Conservation (phyloP, 2,113 vertebrate genomes). For the Diphyllodes magnificus region DNA sequence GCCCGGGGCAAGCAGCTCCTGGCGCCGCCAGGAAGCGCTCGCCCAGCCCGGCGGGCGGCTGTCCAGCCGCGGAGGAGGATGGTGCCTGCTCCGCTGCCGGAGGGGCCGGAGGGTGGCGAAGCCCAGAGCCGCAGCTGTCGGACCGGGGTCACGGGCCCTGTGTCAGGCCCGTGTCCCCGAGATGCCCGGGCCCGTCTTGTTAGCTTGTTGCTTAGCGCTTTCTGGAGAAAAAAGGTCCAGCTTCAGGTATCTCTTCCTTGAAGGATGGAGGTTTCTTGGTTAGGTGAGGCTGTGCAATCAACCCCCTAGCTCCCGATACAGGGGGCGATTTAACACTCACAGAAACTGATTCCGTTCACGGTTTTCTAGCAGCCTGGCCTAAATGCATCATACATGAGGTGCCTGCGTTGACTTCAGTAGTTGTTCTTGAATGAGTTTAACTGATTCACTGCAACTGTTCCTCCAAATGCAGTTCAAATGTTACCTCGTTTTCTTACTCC, state of each 20-base stretch:
- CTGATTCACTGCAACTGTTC: neutral
- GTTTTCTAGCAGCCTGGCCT: neutral
- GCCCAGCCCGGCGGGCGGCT: neutral
- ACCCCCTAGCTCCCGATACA: accelerated
- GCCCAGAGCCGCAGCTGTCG: neutral
- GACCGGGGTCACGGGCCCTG: accelerated
- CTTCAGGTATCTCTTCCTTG: neutral
- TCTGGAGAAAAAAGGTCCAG: accelerated
- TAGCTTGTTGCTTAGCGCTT: accelerated
- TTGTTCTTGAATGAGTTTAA: neutral
- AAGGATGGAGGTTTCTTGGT: neutral
- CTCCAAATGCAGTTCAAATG: accelerated
- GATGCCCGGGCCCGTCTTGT: accelerated
- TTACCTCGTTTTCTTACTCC: neutral
- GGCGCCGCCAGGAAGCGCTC: neutral
- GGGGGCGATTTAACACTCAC: accelerated
- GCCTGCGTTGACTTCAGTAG: neutral
- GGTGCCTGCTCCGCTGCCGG: neutral
- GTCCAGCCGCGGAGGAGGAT: neutral
- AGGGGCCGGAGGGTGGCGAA: neutral
- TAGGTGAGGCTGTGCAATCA: neutral
- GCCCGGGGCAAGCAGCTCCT: neutral
- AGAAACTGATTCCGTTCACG: neutral
- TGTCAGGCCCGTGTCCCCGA: too few relatives aligned
- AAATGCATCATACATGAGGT: neutral